Conservation (phyloP, 2,113 vertebrate species). For the Osmerus eperlanus region DNA sequence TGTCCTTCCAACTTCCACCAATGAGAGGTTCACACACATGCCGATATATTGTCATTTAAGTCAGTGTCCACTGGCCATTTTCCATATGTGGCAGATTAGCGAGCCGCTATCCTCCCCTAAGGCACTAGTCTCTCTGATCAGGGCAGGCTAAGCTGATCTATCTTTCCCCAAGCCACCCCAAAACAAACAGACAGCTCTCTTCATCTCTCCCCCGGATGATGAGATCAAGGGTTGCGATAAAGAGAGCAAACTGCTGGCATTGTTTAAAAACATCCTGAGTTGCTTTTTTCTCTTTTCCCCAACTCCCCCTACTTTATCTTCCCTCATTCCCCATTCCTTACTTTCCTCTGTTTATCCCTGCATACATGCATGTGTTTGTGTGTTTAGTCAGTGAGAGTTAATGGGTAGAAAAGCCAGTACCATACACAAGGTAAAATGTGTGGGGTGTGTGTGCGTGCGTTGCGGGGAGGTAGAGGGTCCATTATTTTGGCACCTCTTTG, state of each 20-base stretch:
- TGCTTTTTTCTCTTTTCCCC: not conserved
- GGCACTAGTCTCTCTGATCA: not conserved
- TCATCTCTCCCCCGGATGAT: not conserved
- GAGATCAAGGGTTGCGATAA: not conserved
- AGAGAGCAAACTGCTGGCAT: not conserved
- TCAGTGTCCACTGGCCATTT: not conserved
- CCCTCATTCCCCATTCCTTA: no score
- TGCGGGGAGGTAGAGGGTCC: slow-evolving; percentile 60
- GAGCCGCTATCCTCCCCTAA: not conserved
- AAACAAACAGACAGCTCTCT: not conserved
- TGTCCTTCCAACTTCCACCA: no score
- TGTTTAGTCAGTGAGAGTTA: not conserved
- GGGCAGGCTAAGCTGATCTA: not conserved
- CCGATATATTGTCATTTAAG: no score
- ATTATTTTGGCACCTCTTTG: slow-evolving; percentile 82
- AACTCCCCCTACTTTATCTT: no score
- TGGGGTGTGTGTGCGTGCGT: slow-evolving; percentile 20
- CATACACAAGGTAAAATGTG: not conserved
- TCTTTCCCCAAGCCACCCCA: not conserved
- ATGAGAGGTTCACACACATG: no score
- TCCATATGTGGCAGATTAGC: slow-evolving; percentile 5
- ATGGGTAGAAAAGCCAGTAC: no score
- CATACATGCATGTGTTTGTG: not conserved
- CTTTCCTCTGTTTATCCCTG: not conserved
- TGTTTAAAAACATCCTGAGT: not conserved